phyloP scores from a whole-genome alignment of 2,797 vertebrate species.

The Halcyon badia region DNA sequence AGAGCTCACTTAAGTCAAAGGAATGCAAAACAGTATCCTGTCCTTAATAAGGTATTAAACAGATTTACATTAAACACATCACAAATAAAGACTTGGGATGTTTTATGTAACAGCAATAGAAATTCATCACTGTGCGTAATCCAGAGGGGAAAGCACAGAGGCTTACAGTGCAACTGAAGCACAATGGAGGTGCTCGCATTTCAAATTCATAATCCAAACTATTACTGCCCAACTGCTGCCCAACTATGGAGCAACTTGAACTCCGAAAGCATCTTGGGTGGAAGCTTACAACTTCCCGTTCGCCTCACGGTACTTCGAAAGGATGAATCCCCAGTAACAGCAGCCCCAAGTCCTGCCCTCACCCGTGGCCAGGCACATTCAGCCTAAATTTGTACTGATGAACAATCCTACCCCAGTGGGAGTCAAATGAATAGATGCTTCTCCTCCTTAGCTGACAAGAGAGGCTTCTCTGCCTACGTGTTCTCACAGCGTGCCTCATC shows the following conservation, averaged over 20 bases:
- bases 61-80: neutral
- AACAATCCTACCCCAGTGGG: neutral
- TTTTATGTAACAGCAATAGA: neutral
- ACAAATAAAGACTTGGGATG: neutral
- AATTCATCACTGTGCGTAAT: neutral
- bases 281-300: neutral
- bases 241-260: neutral
- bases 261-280: neutral
- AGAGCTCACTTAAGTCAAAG: neutral
- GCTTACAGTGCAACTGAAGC: neutral
- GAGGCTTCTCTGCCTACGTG: neutral
- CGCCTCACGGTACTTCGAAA: neutral
- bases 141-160: neutral
- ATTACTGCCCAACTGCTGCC: neutral
- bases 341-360: neutral
- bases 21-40: neutral
- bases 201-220: neutral
- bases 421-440: neutral
- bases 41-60: neutral
- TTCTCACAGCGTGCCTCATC: neutral
- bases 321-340: neutral
- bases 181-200: neutral
- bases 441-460: neutral
- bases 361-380: neutral
- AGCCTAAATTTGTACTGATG: neutral